phyloP scores from a whole-genome alignment of 2,888 invertebrate genomes.

The Ctenicera cuprea region DNA sequence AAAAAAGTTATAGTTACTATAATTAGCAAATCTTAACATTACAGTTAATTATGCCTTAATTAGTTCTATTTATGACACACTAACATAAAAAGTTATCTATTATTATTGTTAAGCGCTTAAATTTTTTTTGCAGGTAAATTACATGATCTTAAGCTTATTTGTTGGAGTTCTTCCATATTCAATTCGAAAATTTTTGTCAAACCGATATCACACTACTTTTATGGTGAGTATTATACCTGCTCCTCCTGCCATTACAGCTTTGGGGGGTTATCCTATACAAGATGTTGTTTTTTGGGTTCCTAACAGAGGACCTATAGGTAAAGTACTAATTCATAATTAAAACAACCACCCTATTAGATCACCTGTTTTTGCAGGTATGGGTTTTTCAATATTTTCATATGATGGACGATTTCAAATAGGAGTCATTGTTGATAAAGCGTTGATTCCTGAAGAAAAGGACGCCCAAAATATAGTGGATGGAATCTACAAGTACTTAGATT shows the following conservation, averaged over 20 bases:
- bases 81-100: too few species aligned
- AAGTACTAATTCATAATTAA: slow-evolving; percentile 15
- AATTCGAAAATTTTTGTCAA: slow-evolving; percentile 64
- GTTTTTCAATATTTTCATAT: slow-evolving; percentile 74
- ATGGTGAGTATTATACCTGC: slow-evolving; percentile 76
- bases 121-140: slow-evolving; percentile 36
- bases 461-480: slow-evolving; percentile 66
- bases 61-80: too few species aligned
- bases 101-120: too few species aligned
- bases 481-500: slow-evolving; percentile 30
- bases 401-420: slow-evolving; percentile 73
- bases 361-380: slow-evolving; percentile 70
- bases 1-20: too few species aligned
- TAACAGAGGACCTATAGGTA: slow-evolving; percentile 74
- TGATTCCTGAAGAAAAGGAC: slow-evolving; percentile 69
- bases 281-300: slow-evolving; percentile 75
- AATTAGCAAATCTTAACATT: not conserved
- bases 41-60: too few species aligned
- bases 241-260: slow-evolving; percentile 70
- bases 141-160: slow-evolving; percentile 19
- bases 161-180: slow-evolving; percentile 22
- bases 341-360: too few species aligned
- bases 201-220: slow-evolving; percentile 73
- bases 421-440: slow-evolving; percentile 72
- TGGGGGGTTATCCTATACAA: slow-evolving; percentile 63